Percentiles rank a stretch among this genome's conserved stretches.
These are phyloP conservation scores for Melanogrammus aeglefinus DNA, from an alignment of 2,797 vertebrate genomes.

Conservation along the genomic window DNA sequence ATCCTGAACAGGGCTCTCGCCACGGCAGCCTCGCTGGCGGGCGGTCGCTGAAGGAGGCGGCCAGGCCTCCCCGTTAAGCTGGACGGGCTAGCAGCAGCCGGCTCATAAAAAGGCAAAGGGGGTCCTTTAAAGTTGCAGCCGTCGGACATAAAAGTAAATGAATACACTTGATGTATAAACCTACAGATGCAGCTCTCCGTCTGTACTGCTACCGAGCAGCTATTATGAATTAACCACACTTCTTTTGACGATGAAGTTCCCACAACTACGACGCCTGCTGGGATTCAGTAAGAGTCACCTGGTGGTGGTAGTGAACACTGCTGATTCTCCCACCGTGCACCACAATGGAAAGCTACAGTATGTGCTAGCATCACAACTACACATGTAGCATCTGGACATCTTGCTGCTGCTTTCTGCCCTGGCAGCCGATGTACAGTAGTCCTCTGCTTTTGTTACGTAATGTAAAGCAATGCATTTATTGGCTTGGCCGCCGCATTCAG, in stretches of 20 bases:
- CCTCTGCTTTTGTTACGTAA: background rate
- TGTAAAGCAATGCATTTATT: background rate
- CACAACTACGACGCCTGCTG: background rate
- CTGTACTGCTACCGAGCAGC: background rate
- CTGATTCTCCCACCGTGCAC: background rate
- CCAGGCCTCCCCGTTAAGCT: conserved; percentile 31
- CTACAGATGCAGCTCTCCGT: background rate
- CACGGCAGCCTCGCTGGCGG: conserved; percentile 16
- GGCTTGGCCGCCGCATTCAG: background rate
- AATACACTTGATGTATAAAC: background rate
- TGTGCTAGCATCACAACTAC: background rate
- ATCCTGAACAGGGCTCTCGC: conserved; percentile 16
- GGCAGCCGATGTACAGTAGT: background rate
- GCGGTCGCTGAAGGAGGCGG: conserved; percentile 37
- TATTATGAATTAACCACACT: background rate
- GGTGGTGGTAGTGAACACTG: background rate
- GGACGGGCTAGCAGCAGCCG: conserved; percentile 10
- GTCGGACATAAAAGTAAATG: conserved; percentile 15
- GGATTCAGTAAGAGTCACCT: background rate
- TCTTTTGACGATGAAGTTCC: background rate
- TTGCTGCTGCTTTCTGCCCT: background rate
- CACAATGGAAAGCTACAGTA: background rate
- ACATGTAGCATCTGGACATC: background rate
- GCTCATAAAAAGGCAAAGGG: conserved; percentile 32
- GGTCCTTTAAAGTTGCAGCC: conserved; percentile 25